A percentile compares a stretch with the other conserved stretches of the same genome.
phyloP scores from a whole-genome alignment of 2,888 invertebrate genomes.

The Bimastos eiseni region DNA sequence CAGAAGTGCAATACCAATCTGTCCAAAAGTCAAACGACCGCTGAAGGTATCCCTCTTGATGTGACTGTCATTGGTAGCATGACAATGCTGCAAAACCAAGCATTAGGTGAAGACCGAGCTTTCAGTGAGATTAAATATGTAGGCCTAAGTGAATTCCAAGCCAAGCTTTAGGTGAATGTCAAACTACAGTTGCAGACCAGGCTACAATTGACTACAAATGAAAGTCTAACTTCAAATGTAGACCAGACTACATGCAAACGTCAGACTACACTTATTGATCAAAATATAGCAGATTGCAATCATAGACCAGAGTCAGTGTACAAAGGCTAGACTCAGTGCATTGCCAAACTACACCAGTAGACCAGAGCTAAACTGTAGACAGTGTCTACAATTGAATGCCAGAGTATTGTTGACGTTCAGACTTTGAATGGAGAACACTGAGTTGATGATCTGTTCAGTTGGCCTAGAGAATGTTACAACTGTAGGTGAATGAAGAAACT shows the following conservation, averaged over 20 bases:
- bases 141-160: too few relatives aligned
- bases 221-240: background rate
- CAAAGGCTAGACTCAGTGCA: background rate
- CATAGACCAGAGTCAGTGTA: background rate
- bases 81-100: too few relatives aligned
- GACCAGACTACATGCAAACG: background rate
- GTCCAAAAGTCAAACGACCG: too few relatives aligned
- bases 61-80: too few relatives aligned
- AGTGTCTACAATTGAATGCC: background rate
- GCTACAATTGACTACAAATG: background rate
- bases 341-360: background rate
- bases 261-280: background rate
- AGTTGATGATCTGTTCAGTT: background rate
- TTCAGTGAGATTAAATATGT: background rate
- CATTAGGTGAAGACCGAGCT: background rate
- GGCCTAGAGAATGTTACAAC: background rate
- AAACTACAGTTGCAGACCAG: too few relatives aligned
- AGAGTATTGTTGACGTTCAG: background rate
- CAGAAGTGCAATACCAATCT: background rate
- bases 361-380: background rate
- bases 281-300: background rate
- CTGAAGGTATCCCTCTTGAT: too few relatives aligned
- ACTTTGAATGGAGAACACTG: background rate
- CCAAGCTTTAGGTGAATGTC: too few relatives aligned
- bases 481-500: background rate